Percentiles rank a stretch among this genome's conserved stretches.
Evolutionary conservation across 2,113 vertebrate species (phyloP).

Genomic region (Mungos mungo): DNA sequence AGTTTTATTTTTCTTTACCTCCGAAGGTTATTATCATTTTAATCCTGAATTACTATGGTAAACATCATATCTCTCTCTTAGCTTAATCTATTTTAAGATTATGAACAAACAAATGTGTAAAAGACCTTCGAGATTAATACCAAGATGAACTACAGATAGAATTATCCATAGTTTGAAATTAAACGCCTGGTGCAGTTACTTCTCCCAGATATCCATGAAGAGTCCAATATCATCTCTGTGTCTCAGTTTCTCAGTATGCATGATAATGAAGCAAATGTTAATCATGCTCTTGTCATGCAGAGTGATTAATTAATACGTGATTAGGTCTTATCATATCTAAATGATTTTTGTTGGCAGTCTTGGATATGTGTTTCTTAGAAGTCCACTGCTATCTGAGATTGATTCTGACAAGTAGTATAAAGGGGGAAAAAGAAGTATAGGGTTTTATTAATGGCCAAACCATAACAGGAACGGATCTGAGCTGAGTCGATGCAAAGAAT

Average conservation of each 20-base stretch:
- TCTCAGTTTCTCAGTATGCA: not conserved
- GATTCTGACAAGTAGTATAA: not conserved
- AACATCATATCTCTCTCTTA: not conserved
- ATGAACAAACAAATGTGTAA: slow-evolving; percentile 26
- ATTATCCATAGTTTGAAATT: not conserved
- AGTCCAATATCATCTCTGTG: not conserved
- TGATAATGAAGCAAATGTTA: slow-evolving; percentile 35
- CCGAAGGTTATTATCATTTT: not conserved
- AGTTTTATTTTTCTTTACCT: slow-evolving; percentile 4
- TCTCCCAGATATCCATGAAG: not conserved
- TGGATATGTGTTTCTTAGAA: not conserved
- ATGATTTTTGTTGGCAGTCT: slow-evolving; percentile 24
- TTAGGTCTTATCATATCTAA: slow-evolving; percentile 28
- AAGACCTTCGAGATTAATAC: not conserved
- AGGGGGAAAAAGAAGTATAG: not conserved
- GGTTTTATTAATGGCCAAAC: not conserved
- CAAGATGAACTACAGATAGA: not conserved
- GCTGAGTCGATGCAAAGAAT: not conserved
- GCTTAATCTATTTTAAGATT: not conserved
- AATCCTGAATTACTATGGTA: slow-evolving; percentile 4
- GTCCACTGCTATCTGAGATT: not conserved
- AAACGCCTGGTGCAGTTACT: not conserved
- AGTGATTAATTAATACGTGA: not conserved
- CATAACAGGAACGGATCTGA: not conserved
- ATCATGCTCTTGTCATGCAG: not conserved